phyloP scores from a whole-genome alignment of 2,888 invertebrate species.

The Ceraclea dissimilis region DNA sequence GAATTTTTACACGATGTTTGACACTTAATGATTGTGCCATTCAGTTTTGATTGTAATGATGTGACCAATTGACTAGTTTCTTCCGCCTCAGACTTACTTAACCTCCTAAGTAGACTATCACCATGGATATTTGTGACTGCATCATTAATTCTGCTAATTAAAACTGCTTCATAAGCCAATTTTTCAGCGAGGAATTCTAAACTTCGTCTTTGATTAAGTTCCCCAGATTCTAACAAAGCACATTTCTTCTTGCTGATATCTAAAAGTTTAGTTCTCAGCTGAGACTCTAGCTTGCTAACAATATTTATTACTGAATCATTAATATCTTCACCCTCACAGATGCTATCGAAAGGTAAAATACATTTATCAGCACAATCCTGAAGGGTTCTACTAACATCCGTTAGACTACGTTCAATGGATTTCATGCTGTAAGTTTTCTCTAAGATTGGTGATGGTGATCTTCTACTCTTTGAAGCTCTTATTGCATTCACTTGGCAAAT shows the following conservation, averaged over 20 bases:
- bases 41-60: constrained; percentile 60
- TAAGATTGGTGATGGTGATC: constrained; percentile 57
- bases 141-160: constrained; percentile 61
- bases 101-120: constrained; percentile 50
- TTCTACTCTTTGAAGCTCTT: constrained; percentile 53
- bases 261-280: constrained; percentile 59
- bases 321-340: constrained; percentile 32
- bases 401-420: constrained; percentile 56
- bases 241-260: constrained; percentile 63
- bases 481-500: constrained; percentile 56
- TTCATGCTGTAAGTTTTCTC: constrained; percentile 56
- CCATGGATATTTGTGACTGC: constrained; percentile 54
- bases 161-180: constrained; percentile 71
- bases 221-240: constrained; percentile 56
- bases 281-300: constrained; percentile 57
- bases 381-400: constrained; percentile 55
- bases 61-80: constrained; percentile 73
- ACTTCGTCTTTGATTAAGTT: constrained; percentile 59
- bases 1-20: constrained; percentile 34
- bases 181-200: constrained; percentile 70
- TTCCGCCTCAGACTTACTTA: constrained; percentile 60
- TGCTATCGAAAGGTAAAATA: constrained; percentile 45
- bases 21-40: constrained; percentile 45
- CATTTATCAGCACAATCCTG: constrained; percentile 53
- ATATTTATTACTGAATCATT: constrained; percentile 51